Base-by-base conservation (phyloP, 1,140 invertebrate genomes). In the Drosophila bocqueti region DNA sequence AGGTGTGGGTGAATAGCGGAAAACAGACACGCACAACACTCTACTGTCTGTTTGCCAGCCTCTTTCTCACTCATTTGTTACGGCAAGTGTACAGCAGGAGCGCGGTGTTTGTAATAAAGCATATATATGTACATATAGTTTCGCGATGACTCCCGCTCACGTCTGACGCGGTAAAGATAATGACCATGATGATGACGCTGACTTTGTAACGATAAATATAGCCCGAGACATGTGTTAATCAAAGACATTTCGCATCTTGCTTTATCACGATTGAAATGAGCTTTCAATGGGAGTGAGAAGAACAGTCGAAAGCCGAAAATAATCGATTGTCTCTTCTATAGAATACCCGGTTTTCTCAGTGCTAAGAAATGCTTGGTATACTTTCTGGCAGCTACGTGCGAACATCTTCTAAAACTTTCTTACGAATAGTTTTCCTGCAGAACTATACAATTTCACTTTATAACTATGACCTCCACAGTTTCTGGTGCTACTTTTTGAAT, bases 1-100 rank as follows among this genome's bases (percentile, higher is more conserved):
- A 34, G 26, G 49, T 50, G 47, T 50, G 55, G 75, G 46, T 79
- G 83, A 79, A 79, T 76, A 75, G 71, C 67, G 76, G 75, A 69
- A 83, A 80, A 73, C 72, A 80, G 72, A 81, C 85, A 89, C 81
- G 77, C 85, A 89, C 80, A 52, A 78, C 68, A 54, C 66, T 50
- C 64, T 40, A 43, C 57, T 79, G 75, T 79, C 59, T 82, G 83
- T 86, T 82, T 82, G 86, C 60, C 86, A 73, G 67, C 57, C 78
- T 66, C 63, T 50, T 75, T 82, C 79, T 76, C 86, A 73, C 24
- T 79, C 84, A 87, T 87, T 87, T 87, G 84, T 78, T 81, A 68
- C 62, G 71, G 73, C 59, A 80, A 87, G 80, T 74, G 79, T 74
- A 77, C 83, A 77, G 62, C 76, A 13, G 49, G 16, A 36, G 8